Evolutionary conservation across 2,113 vertebrate species (phyloP).

Genomic region (Cyprinodon variegatus): DNA sequence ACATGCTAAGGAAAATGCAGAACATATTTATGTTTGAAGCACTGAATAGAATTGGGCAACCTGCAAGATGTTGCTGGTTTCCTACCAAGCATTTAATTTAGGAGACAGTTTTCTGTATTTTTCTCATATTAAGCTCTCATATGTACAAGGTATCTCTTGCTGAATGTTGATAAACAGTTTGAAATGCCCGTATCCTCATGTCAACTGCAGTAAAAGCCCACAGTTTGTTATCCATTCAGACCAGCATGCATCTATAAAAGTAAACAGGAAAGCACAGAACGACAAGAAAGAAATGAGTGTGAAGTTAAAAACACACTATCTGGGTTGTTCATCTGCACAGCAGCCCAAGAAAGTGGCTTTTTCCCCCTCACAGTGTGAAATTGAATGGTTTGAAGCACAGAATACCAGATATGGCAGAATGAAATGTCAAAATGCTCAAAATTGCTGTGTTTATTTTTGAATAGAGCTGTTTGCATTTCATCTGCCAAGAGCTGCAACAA

Average conservation of each 20-base stretch:
- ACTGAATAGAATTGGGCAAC: background rate
- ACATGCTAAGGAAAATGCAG: too few relatives aligned
- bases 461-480: slow-evolving; percentile 54
- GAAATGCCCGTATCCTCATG: slow-evolving; percentile 8
- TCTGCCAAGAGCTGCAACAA: slow-evolving; percentile 22
- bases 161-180: slow-evolving; percentile 43
- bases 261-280: slow-evolving; percentile 18
- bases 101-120: background rate
- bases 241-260: slow-evolving; percentile 22
- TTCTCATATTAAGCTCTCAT: background rate
- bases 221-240: slow-evolving; percentile 6
- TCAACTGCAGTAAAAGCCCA: slow-evolving; percentile 20
- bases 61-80: too few relatives aligned
- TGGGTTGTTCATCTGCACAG: slow-evolving; percentile 35
- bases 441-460: slow-evolving; percentile 64
- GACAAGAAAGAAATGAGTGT: slow-evolving; percentile 39
- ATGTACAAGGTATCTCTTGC: background rate
- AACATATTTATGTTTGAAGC: background rate
- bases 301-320: slow-evolving; percentile 33
- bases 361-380: slow-evolving; percentile 32
- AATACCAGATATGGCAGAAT: slow-evolving; percentile 39
- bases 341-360: slow-evolving; percentile 44
- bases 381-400: slow-evolving; percentile 36
- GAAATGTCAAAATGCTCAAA: slow-evolving; percentile 59
- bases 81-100: background rate